Conservation (phyloP, 1,140 invertebrate species). For the Drosophila guanche region DNA sequence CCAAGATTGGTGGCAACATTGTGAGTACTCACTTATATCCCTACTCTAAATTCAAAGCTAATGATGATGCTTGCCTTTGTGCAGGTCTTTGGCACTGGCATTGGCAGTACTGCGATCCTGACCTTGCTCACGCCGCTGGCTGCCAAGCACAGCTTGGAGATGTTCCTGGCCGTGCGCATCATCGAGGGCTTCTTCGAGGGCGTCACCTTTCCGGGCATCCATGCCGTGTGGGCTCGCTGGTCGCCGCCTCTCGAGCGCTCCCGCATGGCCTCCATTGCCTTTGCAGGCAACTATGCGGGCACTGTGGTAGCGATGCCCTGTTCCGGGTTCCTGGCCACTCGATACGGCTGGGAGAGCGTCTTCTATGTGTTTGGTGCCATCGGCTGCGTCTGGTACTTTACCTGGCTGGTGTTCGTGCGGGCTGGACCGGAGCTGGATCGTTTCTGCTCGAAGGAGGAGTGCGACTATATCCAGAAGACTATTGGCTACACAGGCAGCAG, state of each 20-base stretch:
- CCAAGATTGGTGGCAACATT: slow-evolving; percentile 88
- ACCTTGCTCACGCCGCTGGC: slow-evolving; percentile 92
- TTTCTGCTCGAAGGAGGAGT: slow-evolving; percentile 89
- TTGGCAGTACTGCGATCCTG: slow-evolving; percentile 91
- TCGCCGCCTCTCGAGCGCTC: slow-evolving; percentile 93
- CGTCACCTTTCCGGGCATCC: slow-evolving; percentile 95
- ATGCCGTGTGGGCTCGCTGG: slow-evolving; percentile 94
- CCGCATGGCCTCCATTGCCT: slow-evolving; percentile 90
- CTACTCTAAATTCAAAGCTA: slow-evolving; percentile 32
- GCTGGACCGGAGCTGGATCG: slow-evolving; percentile 91
- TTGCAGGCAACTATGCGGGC: slow-evolving; percentile 92
- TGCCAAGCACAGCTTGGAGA: slow-evolving; percentile 88
- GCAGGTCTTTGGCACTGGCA: slow-evolving; percentile 90
- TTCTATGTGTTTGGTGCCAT: slow-evolving; percentile 94
- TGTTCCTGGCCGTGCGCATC: slow-evolving; percentile 90
- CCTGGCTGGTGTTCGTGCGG: slow-evolving; percentile 89
- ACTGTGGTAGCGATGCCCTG: slow-evolving; percentile 92
- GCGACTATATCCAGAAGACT: slow-evolving; percentile 89
- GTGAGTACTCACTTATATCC: slow-evolving; percentile 85
- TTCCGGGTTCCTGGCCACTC: slow-evolving; percentile 88
- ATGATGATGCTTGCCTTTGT: slow-evolving; percentile 20
- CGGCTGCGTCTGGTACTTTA: slow-evolving; percentile 88
- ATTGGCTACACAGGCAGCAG: slow-evolving; percentile 72
- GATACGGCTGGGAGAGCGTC: slow-evolving; percentile 92
- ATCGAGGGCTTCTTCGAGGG: slow-evolving; percentile 96